Evolutionary conservation across 2,888 invertebrate genomes (phyloP).

Genomic region (Smittia aterrima): DNA sequence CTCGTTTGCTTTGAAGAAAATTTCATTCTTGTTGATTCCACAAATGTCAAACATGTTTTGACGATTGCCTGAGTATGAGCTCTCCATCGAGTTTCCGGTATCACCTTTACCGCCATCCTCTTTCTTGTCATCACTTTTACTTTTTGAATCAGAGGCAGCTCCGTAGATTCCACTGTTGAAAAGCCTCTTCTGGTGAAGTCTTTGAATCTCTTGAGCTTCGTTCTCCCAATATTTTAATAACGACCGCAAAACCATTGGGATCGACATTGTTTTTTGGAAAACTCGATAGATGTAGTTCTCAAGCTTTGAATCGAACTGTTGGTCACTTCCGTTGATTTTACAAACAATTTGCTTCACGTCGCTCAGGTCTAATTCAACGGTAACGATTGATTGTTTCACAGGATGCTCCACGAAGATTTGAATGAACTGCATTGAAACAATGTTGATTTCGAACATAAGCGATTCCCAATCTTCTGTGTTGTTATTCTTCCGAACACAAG

Average conservation of each 20-base stretch:
- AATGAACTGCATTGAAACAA: constrained; percentile 84
- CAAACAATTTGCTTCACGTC: constrained; percentile 80
- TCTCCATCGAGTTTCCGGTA: background rate
- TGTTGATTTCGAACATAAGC: constrained; percentile 89
- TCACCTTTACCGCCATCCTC: constrained; percentile 12
- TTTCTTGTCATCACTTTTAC: background rate
- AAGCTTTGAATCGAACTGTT: constrained; percentile 43
- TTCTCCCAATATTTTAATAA: constrained; percentile 80
- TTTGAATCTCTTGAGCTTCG: constrained; percentile 44
- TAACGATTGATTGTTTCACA: constrained; percentile 86
- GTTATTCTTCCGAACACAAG: constrained; percentile 81
- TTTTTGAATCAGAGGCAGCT: background rate
- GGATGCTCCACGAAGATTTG: constrained; percentile 91
- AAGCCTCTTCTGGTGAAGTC: constrained; percentile 37
- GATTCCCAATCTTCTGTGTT: constrained; percentile 72
- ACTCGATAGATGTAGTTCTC: constrained; percentile 60
- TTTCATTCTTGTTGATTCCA: constrained; percentile 34
- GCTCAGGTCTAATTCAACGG: constrained; percentile 81
- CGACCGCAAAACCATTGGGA: constrained; percentile 85
- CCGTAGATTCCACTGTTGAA: background rate
- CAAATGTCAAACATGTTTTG: constrained; percentile 30
- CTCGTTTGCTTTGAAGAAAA: constrained; percentile 28
- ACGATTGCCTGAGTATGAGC: background rate
- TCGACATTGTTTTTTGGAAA: constrained; percentile 85
- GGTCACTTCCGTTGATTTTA: constrained; percentile 58